Base-by-base conservation (phyloP, 92 coral and sea anemone genomes). In the Porites lobata region DNA sequence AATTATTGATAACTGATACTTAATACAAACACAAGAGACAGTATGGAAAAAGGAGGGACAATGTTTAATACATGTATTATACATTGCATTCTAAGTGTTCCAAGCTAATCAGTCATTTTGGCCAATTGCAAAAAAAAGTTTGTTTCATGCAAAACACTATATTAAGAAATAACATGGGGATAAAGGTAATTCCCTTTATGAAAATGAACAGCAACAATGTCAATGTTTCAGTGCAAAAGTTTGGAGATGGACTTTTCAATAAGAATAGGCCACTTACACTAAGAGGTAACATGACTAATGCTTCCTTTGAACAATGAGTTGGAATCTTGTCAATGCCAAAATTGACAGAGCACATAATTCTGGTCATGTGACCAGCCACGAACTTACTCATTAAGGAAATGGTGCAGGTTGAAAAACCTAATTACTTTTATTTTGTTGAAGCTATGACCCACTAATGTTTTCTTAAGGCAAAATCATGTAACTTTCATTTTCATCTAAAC, bases 81-180 rank as follows among this genome's bases (percentile, higher is more conserved):
- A 56, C 6, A 4, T 77, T 22, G 15, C 65, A 21, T 58, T 77
- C 32, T 21, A 77, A 29, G 50, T 58, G 56, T 77, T 58, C 38
- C 52, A 38, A 77, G 68, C 81, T 43, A 77, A 76, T 76, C 81
- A 21, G 66, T 29, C 50, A 17, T 22, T 77, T 77, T 77, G 81
- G 81, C 67, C 81, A 72, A 77, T 77, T 58, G 18, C 50, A 61
- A 77, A 77, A 77, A 74, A 19, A 74, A 6, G 32, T 74, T 50
- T 72, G 26, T 77, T 29, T 73, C 62, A 73, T 73, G 78, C 78
- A 73, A 73, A 73, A 73, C 78, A 77, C 81, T 58, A 56, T 18
- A 61, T 24, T 50, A 21, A 43, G 51, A 58, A 77, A 59, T 77
- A 12, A 58, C 69, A 77, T 77, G 69, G 69, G 81, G 57, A 58